Evolutionary conservation across 2,888 invertebrate species (phyloP).

Genomic region (Pachliopta kotzebuea): DNA sequence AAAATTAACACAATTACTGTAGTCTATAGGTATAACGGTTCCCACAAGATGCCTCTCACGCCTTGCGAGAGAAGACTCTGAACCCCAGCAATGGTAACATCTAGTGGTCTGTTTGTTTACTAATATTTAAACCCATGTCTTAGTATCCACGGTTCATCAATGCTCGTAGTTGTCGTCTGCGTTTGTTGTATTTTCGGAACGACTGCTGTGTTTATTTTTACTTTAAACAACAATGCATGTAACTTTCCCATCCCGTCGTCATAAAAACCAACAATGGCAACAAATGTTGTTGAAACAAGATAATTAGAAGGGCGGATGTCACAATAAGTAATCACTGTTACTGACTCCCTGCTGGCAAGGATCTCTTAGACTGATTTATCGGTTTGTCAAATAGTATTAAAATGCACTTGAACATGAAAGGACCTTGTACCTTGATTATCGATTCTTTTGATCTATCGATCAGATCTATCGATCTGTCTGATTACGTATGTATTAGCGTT

Average conservation of each 20-base stretch:
- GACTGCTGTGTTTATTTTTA: slow-evolving; percentile 39
- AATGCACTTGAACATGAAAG: slow-evolving; percentile 11
- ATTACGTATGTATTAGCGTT: background rate
- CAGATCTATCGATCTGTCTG: no score
- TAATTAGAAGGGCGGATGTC: slow-evolving; percentile 62
- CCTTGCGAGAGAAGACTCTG: no score
- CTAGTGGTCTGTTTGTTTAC: no score
- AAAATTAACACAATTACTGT: no score
- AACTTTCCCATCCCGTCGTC: slow-evolving; percentile 7
- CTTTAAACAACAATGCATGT: slow-evolving; percentile 16
- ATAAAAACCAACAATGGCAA: slow-evolving; percentile 31
- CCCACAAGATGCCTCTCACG: no score
- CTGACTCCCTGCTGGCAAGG: slow-evolving; percentile 50
- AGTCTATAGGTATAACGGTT: no score
- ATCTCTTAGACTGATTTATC: slow-evolving; percentile 39
- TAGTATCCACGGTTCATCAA: no score
- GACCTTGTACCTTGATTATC: slow-evolving; percentile 1
- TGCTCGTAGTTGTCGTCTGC: slow-evolving; percentile 14
- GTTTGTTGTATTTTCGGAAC: slow-evolving; percentile 27
- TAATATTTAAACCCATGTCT: no score
- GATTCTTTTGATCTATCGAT: no score
- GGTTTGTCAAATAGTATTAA: slow-evolving; percentile 35
- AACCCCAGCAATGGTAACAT: no score
- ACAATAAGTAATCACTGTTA: slow-evolving; percentile 54
- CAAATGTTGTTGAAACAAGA: slow-evolving; percentile 63